Base-by-base conservation (phyloP, 2,113 vertebrate species). In the Ptychochromis oligacanthus region DNA sequence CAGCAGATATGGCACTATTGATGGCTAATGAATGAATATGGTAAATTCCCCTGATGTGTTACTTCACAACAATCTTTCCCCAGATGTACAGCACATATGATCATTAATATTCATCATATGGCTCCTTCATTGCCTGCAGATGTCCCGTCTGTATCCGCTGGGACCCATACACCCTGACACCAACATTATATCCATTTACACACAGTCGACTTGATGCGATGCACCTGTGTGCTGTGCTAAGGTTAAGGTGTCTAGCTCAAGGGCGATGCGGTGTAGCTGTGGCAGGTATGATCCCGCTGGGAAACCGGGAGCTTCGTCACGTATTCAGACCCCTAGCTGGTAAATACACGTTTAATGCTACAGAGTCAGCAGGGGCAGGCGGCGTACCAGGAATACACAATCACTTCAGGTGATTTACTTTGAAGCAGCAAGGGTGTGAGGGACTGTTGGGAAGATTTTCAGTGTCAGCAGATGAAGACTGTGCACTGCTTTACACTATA, bases 161-260 rank as follows among this genome's bases (percentile, higher is more conserved):
- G 80, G 92, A 91, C 87, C 88, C 8, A 9, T 85, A 85, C 83
- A 81, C 83, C 82, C 77, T 75, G 74, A 89, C 85, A 67, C 65
- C 10, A 49, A 85, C 86, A 85, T 84, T 81, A 85, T 82, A 87
- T 88, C 80, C 92, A 82, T 92, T 88, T 85, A 90, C 92, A 87
- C 89, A 81, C 76, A 70, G 74, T 34, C 20, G 28, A 54, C 38
- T 65, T 67, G 80, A 86, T 79, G 77, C 40, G 6, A 60, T 49
- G 84, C 38, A n/a, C 56, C 78, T 75, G 84, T 65, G 86, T 64
- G 86, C 78, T 15, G 78, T 9, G 78, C 87, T 85, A 31, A 93
- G 93, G 93, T 92, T 65, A 87, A 80, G 77, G 86, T 88, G 89
- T 91, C 90, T 84, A 2, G 86, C 93, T 92, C 92, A 94, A 93